Conservation (phyloP, 2,888 invertebrate species). For the Serrognathus titanus region DNA sequence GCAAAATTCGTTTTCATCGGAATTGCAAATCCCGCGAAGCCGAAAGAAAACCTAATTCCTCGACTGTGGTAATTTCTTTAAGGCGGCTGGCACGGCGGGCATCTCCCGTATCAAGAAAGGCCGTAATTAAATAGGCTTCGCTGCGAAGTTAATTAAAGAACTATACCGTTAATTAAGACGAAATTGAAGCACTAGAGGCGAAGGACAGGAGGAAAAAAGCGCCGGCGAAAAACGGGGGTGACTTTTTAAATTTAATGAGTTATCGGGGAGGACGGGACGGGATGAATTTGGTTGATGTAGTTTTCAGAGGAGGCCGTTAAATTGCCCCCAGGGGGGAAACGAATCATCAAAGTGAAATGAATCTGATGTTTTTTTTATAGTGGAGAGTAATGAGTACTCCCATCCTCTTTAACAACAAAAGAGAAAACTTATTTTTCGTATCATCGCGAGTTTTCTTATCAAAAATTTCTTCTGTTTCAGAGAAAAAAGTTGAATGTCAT, state of each 20-base stretch:
- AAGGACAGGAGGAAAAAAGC: background rate
- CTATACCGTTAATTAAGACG: no score
- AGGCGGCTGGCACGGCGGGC: background rate
- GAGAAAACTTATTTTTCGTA: no score
- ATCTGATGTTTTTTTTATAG: no score
- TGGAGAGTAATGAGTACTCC: no score
- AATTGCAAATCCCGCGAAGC: no score
- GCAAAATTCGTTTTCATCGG: no score
- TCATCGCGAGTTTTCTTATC: no score
- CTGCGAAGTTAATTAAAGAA: background rate
- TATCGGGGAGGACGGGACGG: background rate
- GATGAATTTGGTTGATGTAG: background rate
- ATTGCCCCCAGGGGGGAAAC: background rate
- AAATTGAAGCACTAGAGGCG: background rate
- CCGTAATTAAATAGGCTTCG: background rate
- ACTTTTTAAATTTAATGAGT: background rate
- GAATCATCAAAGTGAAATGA: no score
- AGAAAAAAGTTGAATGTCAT: constrained; percentile 19
- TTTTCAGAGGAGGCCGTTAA: background rate
- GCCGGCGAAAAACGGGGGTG: background rate
- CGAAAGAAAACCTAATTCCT: no score
- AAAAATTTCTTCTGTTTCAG: constrained; percentile 20
- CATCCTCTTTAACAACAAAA: no score
- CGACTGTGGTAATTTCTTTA: background rate
- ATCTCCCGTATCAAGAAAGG: background rate